Base-by-base conservation (phyloP, 2,888 invertebrate genomes). In the Stenotaenia linearis region DNA sequence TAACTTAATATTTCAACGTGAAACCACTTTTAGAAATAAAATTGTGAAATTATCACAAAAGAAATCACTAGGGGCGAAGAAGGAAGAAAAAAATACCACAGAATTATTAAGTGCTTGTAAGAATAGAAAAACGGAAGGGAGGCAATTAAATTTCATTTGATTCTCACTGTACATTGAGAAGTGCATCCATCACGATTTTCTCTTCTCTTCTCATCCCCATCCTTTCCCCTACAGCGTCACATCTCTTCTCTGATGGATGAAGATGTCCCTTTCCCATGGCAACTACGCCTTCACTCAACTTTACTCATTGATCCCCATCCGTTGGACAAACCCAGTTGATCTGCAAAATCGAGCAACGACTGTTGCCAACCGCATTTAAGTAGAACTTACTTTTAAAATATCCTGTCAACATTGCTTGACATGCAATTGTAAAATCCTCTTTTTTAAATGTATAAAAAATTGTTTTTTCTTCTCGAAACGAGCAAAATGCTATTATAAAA, bases 131-230 rank as follows among this genome's bases (percentile, higher is more conserved):
- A 6, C 50, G 25, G 15, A n/a, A 69, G 25, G 69, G n/a, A 69
- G 69, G 69, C 69, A 69, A 69, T 69, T 69, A 69, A 69, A 69
- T 69, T 69, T 69, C 69, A 69, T 69, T 69, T 69, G 69, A 69
- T 69, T 69, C 69, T 69, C 69, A 69, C 28, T 69, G 69, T 28
- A 69, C 69, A 69, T 69, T n/a, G 69, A 69, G 69, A 28, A 69
- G 69, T 69, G 69, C 69, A 69, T 69, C 69, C 69, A 69, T 69
- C 69, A 69, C 69, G 28, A 69, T 69, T 50, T 50, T 50, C 50
- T 50, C 18, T 28, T 4, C 69, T 25, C 69, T 25, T 12, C 50
- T n/a, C 40, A 40, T 45, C 7, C 45, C 21, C 56, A 28, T 4
- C 69, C 25, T 12, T 15, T 28, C 69, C 15, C 69, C 25, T 28